phyloP scores from a whole-genome alignment of 2,888 invertebrate genomes.

The Caenorhabditis sp. region DNA sequence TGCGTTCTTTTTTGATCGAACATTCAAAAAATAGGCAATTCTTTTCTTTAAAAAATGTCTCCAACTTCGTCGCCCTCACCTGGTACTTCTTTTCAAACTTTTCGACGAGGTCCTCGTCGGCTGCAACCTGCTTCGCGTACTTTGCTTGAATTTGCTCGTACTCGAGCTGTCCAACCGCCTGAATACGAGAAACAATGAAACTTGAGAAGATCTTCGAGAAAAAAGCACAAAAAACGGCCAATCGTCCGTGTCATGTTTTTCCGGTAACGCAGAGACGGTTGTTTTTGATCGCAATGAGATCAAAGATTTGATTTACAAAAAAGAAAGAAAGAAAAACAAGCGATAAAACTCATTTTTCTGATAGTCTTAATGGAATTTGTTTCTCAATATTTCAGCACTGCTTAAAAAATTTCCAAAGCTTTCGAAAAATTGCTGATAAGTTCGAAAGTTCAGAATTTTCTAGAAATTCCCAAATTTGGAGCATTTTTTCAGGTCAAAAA shows the following conservation, averaged over 20 bases:
- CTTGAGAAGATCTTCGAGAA: not conserved
- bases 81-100: slow-evolving; percentile 55
- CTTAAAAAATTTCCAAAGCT: no score
- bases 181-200: slow-evolving; percentile 10
- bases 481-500: no score
- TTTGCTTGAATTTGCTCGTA: slow-evolving; percentile 44
- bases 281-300: no score
- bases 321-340: slow-evolving; percentile 27
- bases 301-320: no score
- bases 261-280: no score
- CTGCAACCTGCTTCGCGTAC: slow-evolving; percentile 25
- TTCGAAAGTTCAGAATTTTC: no score
- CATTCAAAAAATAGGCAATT: no score
- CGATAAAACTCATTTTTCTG: slow-evolving; percentile 11
- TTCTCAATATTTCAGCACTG: no score
- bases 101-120: slow-evolving; percentile 44
- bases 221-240: not conserved
- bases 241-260: no score
- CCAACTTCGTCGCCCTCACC: slow-evolving; percentile 6
- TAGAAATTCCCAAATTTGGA: no score
- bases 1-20: no score
- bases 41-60: not conserved
- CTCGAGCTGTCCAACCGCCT: slow-evolving; percentile 49
- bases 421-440: no score
- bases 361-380: not conserved